A percentile compares a stretch with the other conserved stretches of the same genome.
phyloP scores from a whole-genome alignment of 2,888 invertebrate species.

The Erynnis tages region DNA sequence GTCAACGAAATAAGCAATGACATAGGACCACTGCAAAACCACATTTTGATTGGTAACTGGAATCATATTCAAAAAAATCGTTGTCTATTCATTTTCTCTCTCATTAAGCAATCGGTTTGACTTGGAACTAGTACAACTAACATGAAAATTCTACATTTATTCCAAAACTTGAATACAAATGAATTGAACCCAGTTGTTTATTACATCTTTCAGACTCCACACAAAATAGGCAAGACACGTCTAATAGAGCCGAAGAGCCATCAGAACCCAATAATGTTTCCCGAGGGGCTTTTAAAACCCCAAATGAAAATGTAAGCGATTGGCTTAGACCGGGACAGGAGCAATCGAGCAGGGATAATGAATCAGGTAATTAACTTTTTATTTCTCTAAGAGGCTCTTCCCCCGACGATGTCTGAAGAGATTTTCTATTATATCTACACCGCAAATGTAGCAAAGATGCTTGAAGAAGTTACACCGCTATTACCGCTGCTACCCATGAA shows the following conservation, averaged over 20 bases:
- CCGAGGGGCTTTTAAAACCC: slow-evolving; percentile 34
- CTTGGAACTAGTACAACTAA: too few relatives aligned
- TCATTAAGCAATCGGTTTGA: too few relatives aligned
- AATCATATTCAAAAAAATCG: too few relatives aligned
- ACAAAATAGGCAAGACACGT: slow-evolving; percentile 1
- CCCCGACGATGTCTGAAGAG: too few relatives aligned
- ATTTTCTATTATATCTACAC: too few relatives aligned
- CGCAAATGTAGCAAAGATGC: too few relatives aligned
- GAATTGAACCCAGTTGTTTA: background rate
- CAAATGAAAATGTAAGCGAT: slow-evolving; percentile 41
- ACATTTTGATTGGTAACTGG: slow-evolving; percentile 15
- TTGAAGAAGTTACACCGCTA: too few relatives aligned
- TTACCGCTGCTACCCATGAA: too few relatives aligned
- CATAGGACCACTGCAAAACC: background rate
- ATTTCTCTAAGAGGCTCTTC: too few relatives aligned
- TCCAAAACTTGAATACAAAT: too few relatives aligned
- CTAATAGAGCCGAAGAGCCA: slow-evolving; percentile 11
- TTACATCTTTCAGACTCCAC: slow-evolving; percentile 11
- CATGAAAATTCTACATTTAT: background rate
- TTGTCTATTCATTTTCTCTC: too few relatives aligned
- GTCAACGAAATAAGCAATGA: slow-evolving; percentile 6
- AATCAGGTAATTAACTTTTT: slow-evolving; percentile 42
- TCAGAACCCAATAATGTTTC: slow-evolving; percentile 1
- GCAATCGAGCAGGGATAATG: slow-evolving; percentile 43
- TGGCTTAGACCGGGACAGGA: slow-evolving; percentile 43